Evolutionary conservation across 2,797 vertebrate species (phyloP).

Genomic region (Heliangelus exortis): DNA sequence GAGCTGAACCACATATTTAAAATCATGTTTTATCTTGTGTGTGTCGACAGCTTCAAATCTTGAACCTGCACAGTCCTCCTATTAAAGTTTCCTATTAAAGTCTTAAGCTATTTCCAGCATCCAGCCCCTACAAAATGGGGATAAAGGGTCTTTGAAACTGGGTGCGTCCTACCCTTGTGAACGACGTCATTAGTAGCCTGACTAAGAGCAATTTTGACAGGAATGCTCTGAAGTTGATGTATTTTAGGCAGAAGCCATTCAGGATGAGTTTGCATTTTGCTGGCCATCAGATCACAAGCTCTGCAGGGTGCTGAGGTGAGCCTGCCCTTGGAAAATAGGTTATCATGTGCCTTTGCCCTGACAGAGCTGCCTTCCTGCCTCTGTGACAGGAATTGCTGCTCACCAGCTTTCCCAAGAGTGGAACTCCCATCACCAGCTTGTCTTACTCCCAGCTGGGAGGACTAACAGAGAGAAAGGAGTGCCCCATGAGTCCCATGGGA

Average conservation of each 20-base stretch:
- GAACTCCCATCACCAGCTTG: not conserved
- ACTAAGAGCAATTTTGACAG: not conserved
- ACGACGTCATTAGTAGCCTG: not conserved
- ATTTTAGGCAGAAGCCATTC: not conserved
- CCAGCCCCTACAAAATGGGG: not conserved
- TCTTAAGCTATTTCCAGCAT: not conserved
- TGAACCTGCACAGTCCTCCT: not conserved
- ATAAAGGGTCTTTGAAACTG: not conserved
- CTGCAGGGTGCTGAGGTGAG: not conserved
- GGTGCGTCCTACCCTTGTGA: not conserved
- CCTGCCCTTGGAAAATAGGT: not conserved
- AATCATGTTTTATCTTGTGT: not conserved
- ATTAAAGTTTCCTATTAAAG: not conserved
- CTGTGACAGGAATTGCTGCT: rapidly evolving
- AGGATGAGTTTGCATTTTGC: not conserved
- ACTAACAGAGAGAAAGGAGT: rapidly evolving
- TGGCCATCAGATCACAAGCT: not conserved
- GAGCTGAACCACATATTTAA: not conserved
- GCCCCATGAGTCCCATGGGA: rapidly evolving
- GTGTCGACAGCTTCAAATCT: not conserved
- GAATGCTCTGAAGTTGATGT: not conserved
- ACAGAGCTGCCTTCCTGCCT: not conserved
- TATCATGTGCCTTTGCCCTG: rapidly evolving
- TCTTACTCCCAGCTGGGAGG: not conserved
- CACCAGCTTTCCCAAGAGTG: rapidly evolving